Percentiles rank a stretch among this genome's conserved stretches.
Conservation (phyloP, 2,888 invertebrate species). For the Ceraclea dissimilis region DNA sequence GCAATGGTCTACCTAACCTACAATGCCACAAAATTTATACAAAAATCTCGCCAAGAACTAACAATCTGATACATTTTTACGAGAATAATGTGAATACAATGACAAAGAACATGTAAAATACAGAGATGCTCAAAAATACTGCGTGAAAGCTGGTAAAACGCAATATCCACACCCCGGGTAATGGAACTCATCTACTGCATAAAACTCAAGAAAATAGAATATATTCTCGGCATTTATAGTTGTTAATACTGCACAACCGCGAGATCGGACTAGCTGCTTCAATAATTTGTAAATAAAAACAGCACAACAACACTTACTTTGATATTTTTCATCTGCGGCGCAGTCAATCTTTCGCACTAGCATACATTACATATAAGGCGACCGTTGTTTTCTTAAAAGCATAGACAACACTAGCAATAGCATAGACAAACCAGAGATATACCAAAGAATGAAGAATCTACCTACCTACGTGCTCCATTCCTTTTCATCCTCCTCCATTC, state of each 20-base stretch:
- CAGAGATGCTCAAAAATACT: not conserved
- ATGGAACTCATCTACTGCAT: not conserved
- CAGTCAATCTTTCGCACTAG: constrained; percentile 56
- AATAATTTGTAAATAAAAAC: constrained; percentile 8
- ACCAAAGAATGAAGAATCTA: too few relatives aligned
- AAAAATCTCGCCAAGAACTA: too few relatives aligned
- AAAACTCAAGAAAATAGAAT: not conserved
- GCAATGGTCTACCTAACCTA: constrained; percentile 21
- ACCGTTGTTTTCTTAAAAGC: constrained; percentile 48
- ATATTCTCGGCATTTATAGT: not conserved
- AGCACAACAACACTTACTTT: constrained; percentile 35
- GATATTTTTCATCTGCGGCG: constrained; percentile 50
- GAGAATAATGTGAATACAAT: too few relatives aligned
- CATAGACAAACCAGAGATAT: too few relatives aligned
- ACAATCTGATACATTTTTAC: too few relatives aligned
- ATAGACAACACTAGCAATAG: not conserved
- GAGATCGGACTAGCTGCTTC: not conserved
- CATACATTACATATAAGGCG: constrained; percentile 50
- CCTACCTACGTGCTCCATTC: too few relatives aligned
- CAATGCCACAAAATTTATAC: constrained; percentile 6
- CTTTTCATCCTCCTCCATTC: too few relatives aligned
- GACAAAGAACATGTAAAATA: not conserved
- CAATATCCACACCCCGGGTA: constrained; percentile 23
- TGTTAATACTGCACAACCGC: not conserved
- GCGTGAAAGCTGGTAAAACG: constrained; percentile 19